phyloP scores from a whole-genome alignment of 2,797 vertebrate species.

The Chaetodon trifasciatus region DNA sequence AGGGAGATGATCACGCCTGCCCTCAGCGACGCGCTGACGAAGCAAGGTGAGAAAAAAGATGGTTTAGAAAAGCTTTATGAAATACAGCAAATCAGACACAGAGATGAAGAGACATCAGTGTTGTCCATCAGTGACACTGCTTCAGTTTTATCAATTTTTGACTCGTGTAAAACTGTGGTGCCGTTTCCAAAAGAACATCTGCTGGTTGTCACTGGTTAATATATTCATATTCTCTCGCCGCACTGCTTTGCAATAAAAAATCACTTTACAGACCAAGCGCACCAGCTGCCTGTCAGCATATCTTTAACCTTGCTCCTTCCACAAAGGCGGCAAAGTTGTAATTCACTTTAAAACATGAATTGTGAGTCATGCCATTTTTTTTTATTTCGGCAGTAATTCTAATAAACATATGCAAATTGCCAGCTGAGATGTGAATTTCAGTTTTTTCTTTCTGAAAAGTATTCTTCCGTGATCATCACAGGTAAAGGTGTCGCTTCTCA shows the following conservation, averaged over 20 bases:
- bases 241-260: conserved; percentile 42
- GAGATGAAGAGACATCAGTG: background rate
- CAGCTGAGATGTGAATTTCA: background rate
- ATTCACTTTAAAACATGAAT: conserved; percentile 32
- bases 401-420: background rate
- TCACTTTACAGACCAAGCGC: conserved; percentile 20
- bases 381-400: conserved; percentile 20
- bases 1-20: conserved; percentile 95
- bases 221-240: conserved; percentile 47
- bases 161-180: background rate
- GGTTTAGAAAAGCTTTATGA: background rate
- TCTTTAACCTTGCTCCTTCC: conserved; percentile 50
- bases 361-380: background rate
- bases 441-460: conserved; percentile 7
- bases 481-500: background rate
- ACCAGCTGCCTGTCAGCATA: conserved; percentile 58
- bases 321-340: conserved; percentile 37
- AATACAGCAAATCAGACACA: conserved; percentile 8
- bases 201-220: conserved; percentile 55
- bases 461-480: background rate
- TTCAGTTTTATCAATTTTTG: conserved; percentile 1
- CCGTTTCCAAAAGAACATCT: conserved; percentile 50
- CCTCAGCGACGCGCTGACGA: conserved; percentile 91
- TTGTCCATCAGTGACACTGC: background rate
- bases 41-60: conserved; percentile 89